Base-by-base conservation (phyloP, 2,888 invertebrate species). In the Subacronicta megacephala region DNA sequence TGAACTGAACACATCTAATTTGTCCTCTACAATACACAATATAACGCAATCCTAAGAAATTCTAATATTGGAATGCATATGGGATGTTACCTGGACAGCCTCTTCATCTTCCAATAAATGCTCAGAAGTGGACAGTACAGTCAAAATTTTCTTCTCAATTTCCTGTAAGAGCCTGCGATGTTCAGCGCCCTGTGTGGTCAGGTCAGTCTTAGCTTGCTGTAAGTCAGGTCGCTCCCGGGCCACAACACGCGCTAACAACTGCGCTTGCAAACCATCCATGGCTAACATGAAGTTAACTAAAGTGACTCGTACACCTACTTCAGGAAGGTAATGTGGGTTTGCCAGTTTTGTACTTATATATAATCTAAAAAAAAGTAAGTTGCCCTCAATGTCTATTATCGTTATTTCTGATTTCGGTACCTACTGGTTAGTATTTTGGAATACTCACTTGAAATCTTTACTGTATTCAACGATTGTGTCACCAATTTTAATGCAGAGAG, bases 261-360 rank as follows among this genome's bases (percentile, higher is more conserved):
- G 99, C 83, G 98, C 98, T 90, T 98, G 96, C 23, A 99, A 91
- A 1, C 99, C 99, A 51, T 96, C 97, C 37, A 96, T 95, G 4
- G 98, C 99, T 74, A 99, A 96, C 97, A 98, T 97, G 83, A 99
- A 99, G 92, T 99, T 99, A 2, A 99, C 95, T 17, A 99, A 85
- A 0, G 98, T 98, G 6, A 97, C 97, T 86, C 99, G 98, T 0
- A 98, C 98, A 0, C 98, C 97, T 6, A 98, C 96, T 92, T 99
- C 99, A 0, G 99, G 99, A 51, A 98, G 88, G 84, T 98, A 99
- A 89, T 99, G 99, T 0, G 99, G 99, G 92, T 99, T 99, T 17
- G 98, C 95, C 41, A 98, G 90, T 84, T 98, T 99, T 2, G 99
- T 99, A 15, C 98, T 98, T 73, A 99, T 98, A 85, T 98, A 99